Evolutionary conservation across 2,797 vertebrate species (phyloP).

Genomic region (Leptatherina wallacei): DNA sequence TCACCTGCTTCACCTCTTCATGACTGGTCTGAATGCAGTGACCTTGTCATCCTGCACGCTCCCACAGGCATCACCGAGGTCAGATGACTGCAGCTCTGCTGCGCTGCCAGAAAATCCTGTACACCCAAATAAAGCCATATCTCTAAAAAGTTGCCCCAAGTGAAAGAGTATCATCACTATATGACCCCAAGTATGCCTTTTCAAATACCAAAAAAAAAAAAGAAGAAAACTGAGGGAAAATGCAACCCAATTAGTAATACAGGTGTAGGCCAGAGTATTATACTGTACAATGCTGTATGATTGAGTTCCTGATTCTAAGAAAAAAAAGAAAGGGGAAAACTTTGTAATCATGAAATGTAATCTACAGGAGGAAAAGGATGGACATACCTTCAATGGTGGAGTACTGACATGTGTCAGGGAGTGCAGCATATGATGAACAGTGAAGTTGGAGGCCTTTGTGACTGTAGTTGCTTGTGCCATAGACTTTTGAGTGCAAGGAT

Average conservation of each 20-base stretch:
- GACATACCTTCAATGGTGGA: constrained; percentile 88
- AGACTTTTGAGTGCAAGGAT: constrained; percentile 83
- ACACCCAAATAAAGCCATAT: constrained; percentile 45
- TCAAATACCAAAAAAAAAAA: neutral
- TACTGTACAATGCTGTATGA: neutral
- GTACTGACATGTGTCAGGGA: constrained; percentile 88
- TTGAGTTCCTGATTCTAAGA: neutral
- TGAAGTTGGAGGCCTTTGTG: constrained; percentile 87
- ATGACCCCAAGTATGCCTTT: neutral
- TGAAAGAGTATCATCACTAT: constrained; percentile 2
- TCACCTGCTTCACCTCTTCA: constrained; percentile 92
- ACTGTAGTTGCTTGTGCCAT: constrained; percentile 83
- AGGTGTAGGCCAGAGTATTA: too few species aligned
- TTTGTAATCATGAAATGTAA: neutral
- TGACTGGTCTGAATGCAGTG: constrained; percentile 89
- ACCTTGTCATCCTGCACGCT: constrained; percentile 84
- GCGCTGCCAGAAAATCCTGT: constrained; percentile 84
- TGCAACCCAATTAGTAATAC: neutral
- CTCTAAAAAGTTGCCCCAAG: constrained; percentile 21
- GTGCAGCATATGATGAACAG: constrained; percentile 84
- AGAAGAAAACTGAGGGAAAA: neutral
- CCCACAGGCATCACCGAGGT: constrained; percentile 82
- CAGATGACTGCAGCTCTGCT: constrained; percentile 77
- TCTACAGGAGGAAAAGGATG: neutral
- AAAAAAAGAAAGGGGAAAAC: neutral